Conservation (phyloP, 2,888 invertebrate species). For the Unio pictorum region DNA sequence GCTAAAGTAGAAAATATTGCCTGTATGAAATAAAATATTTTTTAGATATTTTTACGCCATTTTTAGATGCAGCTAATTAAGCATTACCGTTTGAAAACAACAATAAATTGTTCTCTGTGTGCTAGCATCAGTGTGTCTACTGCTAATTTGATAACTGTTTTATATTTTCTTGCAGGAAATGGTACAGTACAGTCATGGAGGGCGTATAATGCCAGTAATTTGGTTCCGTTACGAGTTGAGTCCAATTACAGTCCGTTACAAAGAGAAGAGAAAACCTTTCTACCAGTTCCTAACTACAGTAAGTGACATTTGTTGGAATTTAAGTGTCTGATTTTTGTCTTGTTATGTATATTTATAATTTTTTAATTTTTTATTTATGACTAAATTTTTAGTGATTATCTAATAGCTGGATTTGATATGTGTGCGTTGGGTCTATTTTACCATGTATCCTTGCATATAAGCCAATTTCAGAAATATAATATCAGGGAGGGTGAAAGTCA, state of each 20-base stretch:
- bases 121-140: background rate
- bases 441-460: too few species aligned
- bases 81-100: background rate
- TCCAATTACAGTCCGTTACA: slow-evolving; percentile 76
- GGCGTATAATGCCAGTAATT: slow-evolving; percentile 74
- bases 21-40: background rate
- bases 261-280: slow-evolving; percentile 74
- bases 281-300: slow-evolving; percentile 76
- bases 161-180: slow-evolving; percentile 66
- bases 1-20: too few species aligned
- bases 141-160: background rate
- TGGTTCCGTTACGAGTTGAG: slow-evolving; percentile 77
- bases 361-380: too few species aligned
- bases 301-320: slow-evolving; percentile 39
- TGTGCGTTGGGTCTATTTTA: too few species aligned
- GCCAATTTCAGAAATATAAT: too few species aligned
- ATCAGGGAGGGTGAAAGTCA: too few species aligned
- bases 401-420: too few species aligned
- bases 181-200: slow-evolving; percentile 70
- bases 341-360: background rate
- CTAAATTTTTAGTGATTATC: too few species aligned
- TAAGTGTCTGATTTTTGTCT: background rate
- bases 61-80: background rate
- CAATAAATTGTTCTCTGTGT: background rate
- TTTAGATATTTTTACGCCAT: background rate